Evolutionary conservation across 1,140 invertebrate species (phyloP), one percentile per base, ranked within the genome.

Genomic region (Macrocentrus cingulum): DNA sequence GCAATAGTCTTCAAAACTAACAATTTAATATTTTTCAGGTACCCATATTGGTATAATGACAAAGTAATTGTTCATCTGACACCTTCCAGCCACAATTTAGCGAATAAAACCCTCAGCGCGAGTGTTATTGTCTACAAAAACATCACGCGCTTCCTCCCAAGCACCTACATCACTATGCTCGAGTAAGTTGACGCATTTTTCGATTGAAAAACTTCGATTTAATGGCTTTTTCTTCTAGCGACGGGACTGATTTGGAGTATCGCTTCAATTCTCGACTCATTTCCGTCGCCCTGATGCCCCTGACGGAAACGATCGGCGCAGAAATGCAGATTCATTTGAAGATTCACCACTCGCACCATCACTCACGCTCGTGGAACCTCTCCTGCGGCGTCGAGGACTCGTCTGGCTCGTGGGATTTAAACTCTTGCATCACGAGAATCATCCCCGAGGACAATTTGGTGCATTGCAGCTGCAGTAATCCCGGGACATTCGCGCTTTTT

Each of bases 201-300:
- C 50, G 45, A 54, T 15, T 59, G 18, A 39, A 50, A 23, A 22
- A 11, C 34, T 15, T 23, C 15, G 3, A 37, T 18, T 16, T 7
- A 9, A 36, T 34, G 25, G 56, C 29, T 29, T 50, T 49, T 29
- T 48, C 4, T 44, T 63, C 51, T 66, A 88, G 87, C 41, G 84
- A 88, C 65, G 84, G 84, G 2, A 81, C 76, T 13, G 86, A 88
- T 66, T 71, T 87, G 39, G 85, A 88, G 66, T 88, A 87, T 70
- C 83, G 84, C 59, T 76, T 88, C 13, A 83, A 84, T 57, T 88
- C 86, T 1, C 80, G 82, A 56, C 73, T 88, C 9, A 78, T 87
- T 16, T 79, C 78, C 13, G 79, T 85, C 1, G 79, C 77, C 54
- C 65, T 84, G 0, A 62, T 71, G 16, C 62, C 66, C 11, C 64